Percentiles rank a stretch among this genome's conserved stretches.
Conservation (phyloP, 2,888 invertebrate species). For the Lacanobia wlatinum region DNA sequence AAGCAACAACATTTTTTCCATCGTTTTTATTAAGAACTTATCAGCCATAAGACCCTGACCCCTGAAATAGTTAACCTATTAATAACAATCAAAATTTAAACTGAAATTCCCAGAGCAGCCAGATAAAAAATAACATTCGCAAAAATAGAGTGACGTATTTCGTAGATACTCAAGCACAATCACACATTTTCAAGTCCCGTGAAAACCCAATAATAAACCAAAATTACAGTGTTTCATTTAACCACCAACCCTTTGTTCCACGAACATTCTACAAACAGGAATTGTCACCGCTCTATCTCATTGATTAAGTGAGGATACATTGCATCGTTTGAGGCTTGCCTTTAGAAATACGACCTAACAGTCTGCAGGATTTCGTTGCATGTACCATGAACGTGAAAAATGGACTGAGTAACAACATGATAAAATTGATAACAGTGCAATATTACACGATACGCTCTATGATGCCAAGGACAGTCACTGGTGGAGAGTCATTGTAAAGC, state of each 20-base stretch:
- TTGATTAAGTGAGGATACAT: constrained; percentile 68
- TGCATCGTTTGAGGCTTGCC: constrained; percentile 28
- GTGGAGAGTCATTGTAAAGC: too few species aligned
- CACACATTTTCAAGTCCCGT: background rate
- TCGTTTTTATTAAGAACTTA: background rate
- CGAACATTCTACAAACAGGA: constrained; percentile 23
- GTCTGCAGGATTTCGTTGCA: constrained; percentile 27
- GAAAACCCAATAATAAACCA: constrained; percentile 9
- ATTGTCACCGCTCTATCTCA: constrained; percentile 65
- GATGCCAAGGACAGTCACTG: too few species aligned
- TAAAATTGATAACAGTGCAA: background rate
- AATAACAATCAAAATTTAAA: background rate
- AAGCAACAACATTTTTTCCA: too few species aligned
- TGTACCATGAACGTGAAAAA: background rate
- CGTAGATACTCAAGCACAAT: background rate
- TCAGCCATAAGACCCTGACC: background rate
- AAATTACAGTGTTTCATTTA: constrained; percentile 26
- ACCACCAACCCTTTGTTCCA: constrained; percentile 33
- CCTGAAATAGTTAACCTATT: background rate
- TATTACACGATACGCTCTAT: background rate
- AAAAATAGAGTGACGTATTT: background rate
- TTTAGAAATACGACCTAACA: constrained; percentile 29
- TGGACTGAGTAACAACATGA: background rate
- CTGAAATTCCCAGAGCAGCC: too few species aligned
- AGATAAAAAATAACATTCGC: background rate